Evolutionary conservation across 1,140 invertebrate species (phyloP), one percentile per base, ranked within the genome.

Genomic region (Camponotus pennsylvanicus): DNA sequence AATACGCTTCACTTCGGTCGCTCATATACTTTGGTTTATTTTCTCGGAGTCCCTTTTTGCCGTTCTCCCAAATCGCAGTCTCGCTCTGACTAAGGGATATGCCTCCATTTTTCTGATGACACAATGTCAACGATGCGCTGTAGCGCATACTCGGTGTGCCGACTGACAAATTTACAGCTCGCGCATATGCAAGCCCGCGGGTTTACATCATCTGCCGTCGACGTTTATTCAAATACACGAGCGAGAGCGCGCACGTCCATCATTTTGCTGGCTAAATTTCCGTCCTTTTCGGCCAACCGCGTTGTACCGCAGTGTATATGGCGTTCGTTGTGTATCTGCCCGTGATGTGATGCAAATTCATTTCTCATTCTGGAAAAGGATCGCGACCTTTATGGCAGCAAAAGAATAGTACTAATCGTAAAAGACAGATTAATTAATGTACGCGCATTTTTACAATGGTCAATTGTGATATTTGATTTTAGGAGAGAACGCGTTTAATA

Each of bases 201-300:
- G 82, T 84, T 84, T 84, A 84, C 64, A 77, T 84, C 71, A 64
- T 84, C 71, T 66, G 71, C 32, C 32, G 61, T 76, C 82, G 82
- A 66, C 70, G 82, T 84, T 84, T 84, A 84, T 84, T 84, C 82
- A 84, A 84, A 77, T 84, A 84, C 57, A 84, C 9, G 66, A 55
- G 78, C 9, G 66, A 55, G 78, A 82, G 37, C 34, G 67, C 45
- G 52, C 77, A 21, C 77, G 77, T 80, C 63, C 67, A 82, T 82
- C 79, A 82, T 59, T 73, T 71, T 37, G 37, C 18, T 37, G 52
- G 69, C 37, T 73, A 55, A 71, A 82, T 71, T 82, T 59, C 79
- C 52, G 52, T 73, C 79, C 67, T 71, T 71, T 71, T 71, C 27
- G 67, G 78, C 37, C 37, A 80, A 27, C 52, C 45, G 13, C 37